phyloP scores from a whole-genome alignment of 1,140 invertebrate genomes.

The Carposina sasakii region DNA sequence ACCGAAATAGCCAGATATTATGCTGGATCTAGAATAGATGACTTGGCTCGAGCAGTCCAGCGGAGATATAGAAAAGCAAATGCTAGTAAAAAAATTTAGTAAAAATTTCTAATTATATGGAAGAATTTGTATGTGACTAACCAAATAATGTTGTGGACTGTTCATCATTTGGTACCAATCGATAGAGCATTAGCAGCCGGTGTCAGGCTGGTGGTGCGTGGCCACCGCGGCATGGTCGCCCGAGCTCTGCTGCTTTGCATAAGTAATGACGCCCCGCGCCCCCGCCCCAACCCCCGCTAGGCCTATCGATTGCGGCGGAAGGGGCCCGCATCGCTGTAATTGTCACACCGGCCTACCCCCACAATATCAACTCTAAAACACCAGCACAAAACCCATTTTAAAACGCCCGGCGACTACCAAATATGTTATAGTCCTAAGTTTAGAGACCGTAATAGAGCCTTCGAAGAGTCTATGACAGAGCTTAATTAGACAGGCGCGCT shows the following conservation, averaged over 20 bases:
- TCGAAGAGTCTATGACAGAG: constrained; percentile 71
- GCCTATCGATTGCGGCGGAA: constrained; percentile 70
- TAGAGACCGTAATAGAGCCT: constrained; percentile 69
- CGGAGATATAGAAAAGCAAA: too few species aligned
- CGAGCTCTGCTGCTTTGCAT: constrained; percentile 64
- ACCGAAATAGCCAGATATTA: too few species aligned
- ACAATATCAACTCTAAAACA: constrained; percentile 54
- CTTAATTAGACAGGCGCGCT: constrained; percentile 70
- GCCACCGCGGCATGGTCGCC: constrained; percentile 29
- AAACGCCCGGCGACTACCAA: constrained; percentile 43
- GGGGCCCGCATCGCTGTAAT: constrained; percentile 65
- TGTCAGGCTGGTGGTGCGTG: constrained; percentile 21
- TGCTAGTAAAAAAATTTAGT: too few species aligned
- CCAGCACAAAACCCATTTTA: constrained; percentile 48
- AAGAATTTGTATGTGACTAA: too few species aligned
- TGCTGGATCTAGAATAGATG: too few species aligned
- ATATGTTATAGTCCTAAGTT: constrained; percentile 68
- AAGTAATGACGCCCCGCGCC: constrained; percentile 55
- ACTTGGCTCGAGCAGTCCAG: too few species aligned
- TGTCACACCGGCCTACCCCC: constrained; percentile 65
- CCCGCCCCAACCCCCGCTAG: constrained; percentile 32
- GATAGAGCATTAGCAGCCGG: constrained; percentile 6
- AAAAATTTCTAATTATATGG: too few species aligned
- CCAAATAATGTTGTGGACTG: too few species aligned
- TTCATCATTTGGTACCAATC: too few species aligned